Percentiles rank a stretch among this genome's conserved stretches.
Evolutionary conservation across 2,113 vertebrate genomes (phyloP).

Genomic region (Sarotherodon lohbergeri): DNA sequence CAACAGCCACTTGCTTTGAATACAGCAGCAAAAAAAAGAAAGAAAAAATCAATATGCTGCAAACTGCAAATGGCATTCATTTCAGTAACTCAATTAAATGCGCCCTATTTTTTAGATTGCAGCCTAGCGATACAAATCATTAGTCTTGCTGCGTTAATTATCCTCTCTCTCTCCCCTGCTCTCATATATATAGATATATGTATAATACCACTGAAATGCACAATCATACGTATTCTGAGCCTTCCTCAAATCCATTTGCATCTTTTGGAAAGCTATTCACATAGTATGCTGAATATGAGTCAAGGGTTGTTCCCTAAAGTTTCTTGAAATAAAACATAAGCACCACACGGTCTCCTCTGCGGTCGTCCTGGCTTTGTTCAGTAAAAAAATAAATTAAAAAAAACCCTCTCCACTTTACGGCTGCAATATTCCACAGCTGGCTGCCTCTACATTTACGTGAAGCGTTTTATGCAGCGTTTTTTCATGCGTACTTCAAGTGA

Average conservation of each 20-base stretch:
- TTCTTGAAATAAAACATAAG: slow-evolving; percentile 6
- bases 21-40: neutral
- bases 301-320: slow-evolving; percentile 6
- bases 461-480: slow-evolving; percentile 41
- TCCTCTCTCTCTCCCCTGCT: neutral
- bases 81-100: slow-evolving; percentile 31
- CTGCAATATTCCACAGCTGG: slow-evolving; percentile 36
- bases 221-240: neutral
- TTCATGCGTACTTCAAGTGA: slow-evolving; percentile 38
- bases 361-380: slow-evolving; percentile 26
- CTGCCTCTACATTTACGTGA: slow-evolving; percentile 39
- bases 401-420: slow-evolving; percentile 15
- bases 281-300: slow-evolving; percentile 14
- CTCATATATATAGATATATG: neutral
- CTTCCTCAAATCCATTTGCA: neutral
- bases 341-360: neutral
- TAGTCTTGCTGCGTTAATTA: slow-evolving; percentile 7
- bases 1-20: neutral
- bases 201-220: neutral
- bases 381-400: slow-evolving; percentile 3
- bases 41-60: slow-evolving; percentile 21
- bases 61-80: slow-evolving; percentile 12
- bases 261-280: neutral
- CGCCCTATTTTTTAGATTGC: neutral
- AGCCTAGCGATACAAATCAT: neutral